These are phyloP conservation scores for Otis tarda DNA, from an alignment of 2,113 vertebrate genomes.

Conservation along the genomic window DNA sequence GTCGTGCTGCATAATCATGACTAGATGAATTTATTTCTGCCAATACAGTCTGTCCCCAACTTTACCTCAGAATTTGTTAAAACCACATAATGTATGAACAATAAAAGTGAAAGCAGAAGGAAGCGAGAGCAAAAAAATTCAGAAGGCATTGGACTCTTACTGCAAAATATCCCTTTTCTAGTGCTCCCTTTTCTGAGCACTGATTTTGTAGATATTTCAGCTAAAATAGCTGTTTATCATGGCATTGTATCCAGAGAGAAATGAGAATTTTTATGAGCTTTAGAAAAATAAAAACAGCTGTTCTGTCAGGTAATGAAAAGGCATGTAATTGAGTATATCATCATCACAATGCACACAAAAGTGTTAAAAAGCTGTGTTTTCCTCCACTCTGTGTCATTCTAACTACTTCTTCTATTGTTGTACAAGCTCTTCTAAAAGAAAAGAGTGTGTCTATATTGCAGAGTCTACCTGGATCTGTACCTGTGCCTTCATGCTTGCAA, in stretches of 20 bases:
- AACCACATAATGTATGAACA: neutral
- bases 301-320: conserved; percentile 15
- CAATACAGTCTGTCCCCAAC: neutral
- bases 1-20: neutral
- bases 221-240: conserved; percentile 12
- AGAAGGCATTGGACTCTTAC: neutral
- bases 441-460: neutral
- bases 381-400: neutral
- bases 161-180: neutral
- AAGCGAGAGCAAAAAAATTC: neutral
- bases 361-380: neutral
- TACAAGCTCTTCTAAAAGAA: neutral
- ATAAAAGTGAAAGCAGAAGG: neutral
- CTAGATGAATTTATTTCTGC: neutral
- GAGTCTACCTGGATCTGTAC: neutral
- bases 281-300: conserved; percentile 7
- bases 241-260: neutral
- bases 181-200: neutral
- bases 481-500: neutral
- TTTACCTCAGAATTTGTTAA: neutral
- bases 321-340: neutral
- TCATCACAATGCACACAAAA: neutral
- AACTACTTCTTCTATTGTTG: neutral
- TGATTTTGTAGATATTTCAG: neutral
- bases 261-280: neutral